Evolutionary conservation across 2,797 vertebrate genomes (phyloP), one percentile per base, ranked within the genome.

Genomic region (Xenops minutus): DNA sequence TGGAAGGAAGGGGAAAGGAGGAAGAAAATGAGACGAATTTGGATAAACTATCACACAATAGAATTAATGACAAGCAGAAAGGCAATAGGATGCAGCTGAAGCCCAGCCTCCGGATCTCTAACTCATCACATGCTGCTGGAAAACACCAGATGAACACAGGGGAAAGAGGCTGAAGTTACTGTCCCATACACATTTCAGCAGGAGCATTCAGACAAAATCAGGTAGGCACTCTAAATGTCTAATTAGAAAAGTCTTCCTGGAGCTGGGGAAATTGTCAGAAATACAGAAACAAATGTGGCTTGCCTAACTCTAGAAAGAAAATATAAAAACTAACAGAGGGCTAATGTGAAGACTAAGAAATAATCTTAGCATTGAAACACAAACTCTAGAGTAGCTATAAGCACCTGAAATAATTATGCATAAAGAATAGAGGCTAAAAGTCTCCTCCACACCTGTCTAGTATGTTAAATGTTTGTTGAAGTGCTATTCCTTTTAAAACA

Each of bases 71-170:
- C 43, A 88, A 96, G 90, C 73, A 86, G 95, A 78, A 94, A 95
- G 93, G 95, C 95, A 94, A 85, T 86, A 95, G 97, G 97, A 96
- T 96, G 78, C 90, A 96, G 94, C 88, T 89, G 41, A 88, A 95
- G 74, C 74, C 64, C 83, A 80, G 55, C 80, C 89, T 71, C 88
- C 23, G 2, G 41, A 94, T 90, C 34, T 56, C 85, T 61, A 91
- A 44, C 93, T 96, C 97, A 96, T 97, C 98, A 98, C 97, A 98
- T 98, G 97, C 96, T 97, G 95, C 62, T 95, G 95, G 98, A 98
- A 98, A 93, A 41, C 74, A 88, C 96, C 74, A 96, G 96, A 91
- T 5, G 4, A 88, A 83, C 77, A 93, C 85, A 94, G 58, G 59
- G 63, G 86, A 94, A 91, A 97, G 88, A 82, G 94, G 78, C 54